These are phyloP conservation scores for Anomalospiza imberbis DNA, from an alignment of 2,797 vertebrate genomes.

Conservation along the genomic window DNA sequence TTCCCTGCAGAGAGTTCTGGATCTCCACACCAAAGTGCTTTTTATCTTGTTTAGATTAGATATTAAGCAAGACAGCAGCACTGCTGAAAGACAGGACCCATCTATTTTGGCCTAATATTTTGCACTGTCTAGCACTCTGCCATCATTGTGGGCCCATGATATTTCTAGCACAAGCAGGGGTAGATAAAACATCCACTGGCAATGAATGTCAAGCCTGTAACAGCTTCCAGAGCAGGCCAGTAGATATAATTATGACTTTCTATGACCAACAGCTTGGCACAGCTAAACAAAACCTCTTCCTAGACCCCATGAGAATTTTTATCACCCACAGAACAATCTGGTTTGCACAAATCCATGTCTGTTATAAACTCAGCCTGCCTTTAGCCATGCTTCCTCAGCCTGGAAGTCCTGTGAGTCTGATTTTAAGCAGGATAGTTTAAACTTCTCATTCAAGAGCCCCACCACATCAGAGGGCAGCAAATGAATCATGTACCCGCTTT, in stretches of 20 bases:
- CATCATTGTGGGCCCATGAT: neutral
- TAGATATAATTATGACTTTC: neutral
- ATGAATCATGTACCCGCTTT: constrained; percentile 56
- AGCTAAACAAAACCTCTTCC: neutral
- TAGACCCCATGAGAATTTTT: neutral
- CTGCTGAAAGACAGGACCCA: neutral
- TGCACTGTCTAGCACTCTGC: neutral
- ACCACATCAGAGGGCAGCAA: constrained; percentile 28
- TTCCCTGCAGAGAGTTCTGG: neutral
- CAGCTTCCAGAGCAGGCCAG: neutral
- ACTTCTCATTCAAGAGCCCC: neutral
- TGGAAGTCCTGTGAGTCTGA: neutral
- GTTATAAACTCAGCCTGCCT: neutral
- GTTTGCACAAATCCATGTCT: neutral
- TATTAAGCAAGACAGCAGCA: neutral
- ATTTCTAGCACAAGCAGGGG: neutral
- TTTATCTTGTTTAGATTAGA: neutral
- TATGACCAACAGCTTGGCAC: neutral
- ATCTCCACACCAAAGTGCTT: neutral
- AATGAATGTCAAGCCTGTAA: neutral
- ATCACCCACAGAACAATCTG: neutral
- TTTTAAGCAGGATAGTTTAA: constrained; percentile 9
- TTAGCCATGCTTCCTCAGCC: neutral
- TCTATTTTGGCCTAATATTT: constrained; percentile 14
- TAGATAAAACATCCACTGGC: constrained; percentile 28